These are phyloP conservation scores for Drosophila erecta DNA, from an alignment of 1,140 invertebrate species.

Conservation along the genomic window DNA sequence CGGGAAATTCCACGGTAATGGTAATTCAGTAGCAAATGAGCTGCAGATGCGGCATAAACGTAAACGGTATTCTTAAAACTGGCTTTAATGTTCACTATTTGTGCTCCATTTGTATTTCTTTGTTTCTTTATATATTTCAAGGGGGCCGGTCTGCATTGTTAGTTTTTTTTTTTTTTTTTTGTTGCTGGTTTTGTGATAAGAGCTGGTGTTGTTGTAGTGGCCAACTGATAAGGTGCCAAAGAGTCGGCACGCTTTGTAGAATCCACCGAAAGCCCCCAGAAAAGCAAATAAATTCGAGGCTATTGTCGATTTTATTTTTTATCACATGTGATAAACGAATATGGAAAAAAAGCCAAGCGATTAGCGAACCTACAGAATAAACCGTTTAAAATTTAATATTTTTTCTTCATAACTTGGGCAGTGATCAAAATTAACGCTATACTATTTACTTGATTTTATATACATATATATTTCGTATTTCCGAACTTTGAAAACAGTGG, in stretches of 20 bases:
- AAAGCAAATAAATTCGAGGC: slow-evolving; percentile 53
- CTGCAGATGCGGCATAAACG: not conserved
- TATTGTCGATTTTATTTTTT: slow-evolving; percentile 50
- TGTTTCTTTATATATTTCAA: slow-evolving; percentile 6
- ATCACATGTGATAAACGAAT: slow-evolving; percentile 61
- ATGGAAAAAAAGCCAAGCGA: slow-evolving; percentile 44
- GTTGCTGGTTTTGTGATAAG: slow-evolving; percentile 45
- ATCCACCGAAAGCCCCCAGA: slow-evolving; percentile 26
- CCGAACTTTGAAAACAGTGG: not conserved
- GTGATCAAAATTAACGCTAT: not conserved
- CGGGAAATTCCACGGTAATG: not conserved
- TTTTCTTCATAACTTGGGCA: too few species aligned
- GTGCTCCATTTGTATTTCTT: not conserved
- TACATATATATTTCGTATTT: too few species aligned
- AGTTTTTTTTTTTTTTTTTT: not conserved
- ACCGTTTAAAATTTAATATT: not conserved
- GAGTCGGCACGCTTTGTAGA: slow-evolving; percentile 67
- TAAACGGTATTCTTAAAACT: too few species aligned
- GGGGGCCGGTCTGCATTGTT: slow-evolving; percentile 49
- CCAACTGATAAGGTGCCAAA: slow-evolving; percentile 22
- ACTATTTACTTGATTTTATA: too few species aligned
- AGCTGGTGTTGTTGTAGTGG: not conserved
- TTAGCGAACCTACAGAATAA: slow-evolving; percentile 41
- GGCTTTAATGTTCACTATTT: not conserved
- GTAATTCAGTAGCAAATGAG: too few species aligned